Evolutionary conservation across 2,888 invertebrate species (phyloP).

Genomic region (Chrysolina oricalcia): DNA sequence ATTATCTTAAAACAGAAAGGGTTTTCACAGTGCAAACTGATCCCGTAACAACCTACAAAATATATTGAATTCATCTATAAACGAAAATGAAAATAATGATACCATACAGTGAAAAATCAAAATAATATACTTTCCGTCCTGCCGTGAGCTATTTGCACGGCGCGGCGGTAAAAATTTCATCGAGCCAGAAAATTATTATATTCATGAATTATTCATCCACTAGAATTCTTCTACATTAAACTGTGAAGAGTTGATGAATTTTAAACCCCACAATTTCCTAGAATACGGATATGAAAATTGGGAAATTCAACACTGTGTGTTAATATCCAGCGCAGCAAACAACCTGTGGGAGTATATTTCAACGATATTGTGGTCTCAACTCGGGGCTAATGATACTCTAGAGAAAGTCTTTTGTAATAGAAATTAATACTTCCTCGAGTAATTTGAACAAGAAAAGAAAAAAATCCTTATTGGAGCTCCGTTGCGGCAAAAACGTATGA

Average conservation of each 20-base stretch:
- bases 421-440: constrained; percentile 10
- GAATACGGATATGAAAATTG: constrained; percentile 10
- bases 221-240: background rate
- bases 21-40: too few species aligned
- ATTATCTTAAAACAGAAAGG: too few species aligned
- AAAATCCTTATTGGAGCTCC: constrained; percentile 11
- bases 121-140: background rate
- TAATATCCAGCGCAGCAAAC: constrained; percentile 11
- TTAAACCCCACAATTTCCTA: background rate
- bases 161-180: background rate
- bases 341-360: constrained; percentile 21
- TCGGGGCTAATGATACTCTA: constrained; percentile 15
- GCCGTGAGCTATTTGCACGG: background rate
- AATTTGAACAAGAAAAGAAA: constrained; percentile 19
- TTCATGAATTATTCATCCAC: background rate
- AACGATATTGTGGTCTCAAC: constrained; percentile 14
- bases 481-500: background rate
- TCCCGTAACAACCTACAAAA: too few species aligned
- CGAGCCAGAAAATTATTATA: background rate
- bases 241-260: background rate
- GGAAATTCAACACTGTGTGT: background rate
- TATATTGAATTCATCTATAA: background rate
- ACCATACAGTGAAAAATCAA: background rate
- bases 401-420: constrained; percentile 21
- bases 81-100: background rate